Conservation (phyloP, 2,888 invertebrate species). For the Cerceris ruficornis region DNA sequence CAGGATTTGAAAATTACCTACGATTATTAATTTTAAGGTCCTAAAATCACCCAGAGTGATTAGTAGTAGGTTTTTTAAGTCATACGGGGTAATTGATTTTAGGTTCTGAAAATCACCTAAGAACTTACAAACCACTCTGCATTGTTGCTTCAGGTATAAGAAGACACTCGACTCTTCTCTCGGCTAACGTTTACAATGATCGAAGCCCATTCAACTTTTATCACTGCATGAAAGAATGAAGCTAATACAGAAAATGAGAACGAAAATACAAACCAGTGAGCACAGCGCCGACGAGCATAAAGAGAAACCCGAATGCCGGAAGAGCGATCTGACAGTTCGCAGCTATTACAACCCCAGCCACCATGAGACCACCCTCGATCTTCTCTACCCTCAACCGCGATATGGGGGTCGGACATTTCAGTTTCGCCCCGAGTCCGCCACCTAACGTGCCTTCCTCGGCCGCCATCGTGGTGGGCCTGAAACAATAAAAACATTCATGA, state of each 20-base stretch:
- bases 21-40: too few species aligned
- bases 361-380: constrained; percentile 89
- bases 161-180: too few species aligned
- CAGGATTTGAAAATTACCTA: too few species aligned
- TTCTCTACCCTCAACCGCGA: constrained; percentile 88
- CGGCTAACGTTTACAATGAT: too few species aligned
- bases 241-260: neutral
- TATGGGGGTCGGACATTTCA: constrained; percentile 86
- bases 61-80: too few species aligned
- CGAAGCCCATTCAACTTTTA: neutral
- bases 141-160: too few species aligned
- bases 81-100: too few species aligned
- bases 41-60: too few species aligned
- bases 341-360: constrained; percentile 89
- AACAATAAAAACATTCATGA: constrained; percentile 68
- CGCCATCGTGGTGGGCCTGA: constrained; percentile 85
- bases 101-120: too few species aligned
- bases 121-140: too few species aligned
- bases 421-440: constrained; percentile 72
- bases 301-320: constrained; percentile 89
- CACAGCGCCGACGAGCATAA: constrained; percentile 89
- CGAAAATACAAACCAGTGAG: constrained; percentile 85
- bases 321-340: constrained; percentile 90
- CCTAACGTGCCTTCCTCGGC: constrained; percentile 82
- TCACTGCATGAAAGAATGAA: neutral